Base-by-base conservation (phyloP, 2,113 vertebrate genomes). In the Furnarius figulus region DNA sequence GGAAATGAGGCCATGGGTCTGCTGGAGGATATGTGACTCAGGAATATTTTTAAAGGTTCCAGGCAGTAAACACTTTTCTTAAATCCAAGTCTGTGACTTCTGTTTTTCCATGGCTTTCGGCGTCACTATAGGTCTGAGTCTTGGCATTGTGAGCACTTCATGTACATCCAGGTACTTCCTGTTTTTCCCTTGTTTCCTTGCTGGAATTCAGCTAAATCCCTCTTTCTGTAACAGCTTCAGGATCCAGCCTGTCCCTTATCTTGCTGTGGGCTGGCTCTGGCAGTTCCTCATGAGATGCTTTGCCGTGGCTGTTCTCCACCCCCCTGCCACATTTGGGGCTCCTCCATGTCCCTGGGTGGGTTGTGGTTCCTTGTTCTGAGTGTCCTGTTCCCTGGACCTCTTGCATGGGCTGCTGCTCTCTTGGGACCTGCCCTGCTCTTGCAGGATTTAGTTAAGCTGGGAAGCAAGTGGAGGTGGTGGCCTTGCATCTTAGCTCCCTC, bases 31-130 rank as follows among this genome's bases (percentile, higher is more conserved):
- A 3, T 59, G 14, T 58, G 61, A 80, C 86, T 95, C 90, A 94
- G 94, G 95, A 95, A 83, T 90, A 10, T 75, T 89, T 95, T 59
- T 55, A 18, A 49, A 72, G 28, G 20, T 71, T 86, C 33, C 40
- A 58, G 56, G 49, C 65, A 97, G 94, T 97, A 97, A 96, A 97
- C 4, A 5, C 7, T 63, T 85, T 73, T 73, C 49, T 63, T 79
- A 47, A 86, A 72, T 56, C 53, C 22, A 30, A 15, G 16, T 46
- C 37, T 93, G 24, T 3, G 7, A 8, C 12, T 61, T n/a, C 5
- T 16, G 12, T n/a, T 87, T 65, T 79, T 30, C 56, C 27, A 2
- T 5, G 12, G 59, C 66, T 76, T 89, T 22, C 49, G 65, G n/a
- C 39, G 31, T 62, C 1, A 0, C 14, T 6, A 44, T 18, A 33